Evolutionary conservation across 2,113 vertebrate genomes (phyloP), one percentile per base, ranked within the genome.

Genomic region (Circaetus gallicus): DNA sequence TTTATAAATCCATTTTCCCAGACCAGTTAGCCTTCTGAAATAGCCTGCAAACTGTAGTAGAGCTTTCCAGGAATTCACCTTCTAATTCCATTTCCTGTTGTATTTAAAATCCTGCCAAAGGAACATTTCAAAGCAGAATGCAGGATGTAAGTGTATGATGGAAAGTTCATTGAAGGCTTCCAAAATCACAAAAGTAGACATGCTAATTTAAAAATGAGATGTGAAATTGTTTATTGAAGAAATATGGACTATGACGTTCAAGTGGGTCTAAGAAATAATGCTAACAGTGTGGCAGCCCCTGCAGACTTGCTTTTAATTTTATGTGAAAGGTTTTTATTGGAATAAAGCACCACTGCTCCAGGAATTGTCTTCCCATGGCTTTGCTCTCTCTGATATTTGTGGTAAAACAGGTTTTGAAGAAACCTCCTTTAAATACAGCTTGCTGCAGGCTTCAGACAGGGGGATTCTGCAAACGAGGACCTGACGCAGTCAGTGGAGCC

Each of bases 41-140:
- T 10, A 89, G 76, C 70, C 69, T 87, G 69, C 56, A 58, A 89
- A 70, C 19, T 38, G 32, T 78, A 96, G 85, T 25, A 67, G 28
- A 80, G 62, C 84, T 96, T 86, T 93, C 62, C 71, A 96, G 78
- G 86, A 97, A 96, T 73, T 58, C 40, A 90, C 58, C 73, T 92
- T 94, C 42, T 67, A 84, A 82, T 34, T 82, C 63, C 21, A 47
- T 79, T 94, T 97, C 94, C 93, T 91, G 77, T 71, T 91, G n/a
- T 52, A 89, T 86, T 95, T 92, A 42, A 92, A 96, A 78, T 74
- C 40, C 59, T 84, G 70, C 59, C 89, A 92, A 81, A 90, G 20
- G 40, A 89, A 61, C 12, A 62, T 52, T 95, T 95, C 94, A 82
- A 95, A 95, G 71, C 8, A 87, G 70, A 87, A 79, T 2, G 7